Evolutionary conservation across 2,888 invertebrate species (phyloP).

Genomic region (Girardia tigrina): DNA sequence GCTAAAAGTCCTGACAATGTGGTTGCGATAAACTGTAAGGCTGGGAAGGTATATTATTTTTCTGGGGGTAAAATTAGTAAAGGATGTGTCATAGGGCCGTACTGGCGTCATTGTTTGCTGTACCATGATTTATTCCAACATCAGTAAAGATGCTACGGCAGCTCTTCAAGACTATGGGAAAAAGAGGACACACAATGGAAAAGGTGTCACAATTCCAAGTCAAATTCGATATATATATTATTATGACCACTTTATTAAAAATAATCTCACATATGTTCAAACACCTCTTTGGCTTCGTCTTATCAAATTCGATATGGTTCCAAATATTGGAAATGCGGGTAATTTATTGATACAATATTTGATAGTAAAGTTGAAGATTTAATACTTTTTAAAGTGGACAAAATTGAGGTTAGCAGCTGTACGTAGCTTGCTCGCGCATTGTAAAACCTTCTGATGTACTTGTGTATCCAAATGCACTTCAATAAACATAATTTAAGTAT

Average conservation of each 20-base stretch:
- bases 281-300: neutral
- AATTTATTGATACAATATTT: too few relatives aligned
- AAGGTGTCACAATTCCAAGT: constrained; percentile 89
- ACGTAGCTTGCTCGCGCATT: too few relatives aligned
- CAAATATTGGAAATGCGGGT: neutral
- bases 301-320: neutral
- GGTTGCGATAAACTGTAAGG: constrained; percentile 94
- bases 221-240: constrained; percentile 91
- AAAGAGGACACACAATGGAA: constrained; percentile 74
- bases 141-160: constrained; percentile 54
- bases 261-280: constrained; percentile 21
- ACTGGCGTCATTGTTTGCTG: constrained; percentile 84
- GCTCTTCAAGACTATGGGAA: constrained; percentile 79
- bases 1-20: constrained; percentile 59
- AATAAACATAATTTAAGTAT: too few relatives aligned
- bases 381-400: too few relatives aligned
- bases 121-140: constrained; percentile 71
- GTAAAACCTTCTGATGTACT: too few relatives aligned
- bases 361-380: too few relatives aligned
- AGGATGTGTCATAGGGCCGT: constrained; percentile 57
- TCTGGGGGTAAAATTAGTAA: neutral
- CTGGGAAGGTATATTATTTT: constrained; percentile 66
- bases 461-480: too few relatives aligned
- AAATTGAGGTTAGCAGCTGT: too few relatives aligned
- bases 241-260: constrained; percentile 69